Base-by-base conservation (phyloP, 2,888 invertebrate genomes). In the Luperina testacea region DNA sequence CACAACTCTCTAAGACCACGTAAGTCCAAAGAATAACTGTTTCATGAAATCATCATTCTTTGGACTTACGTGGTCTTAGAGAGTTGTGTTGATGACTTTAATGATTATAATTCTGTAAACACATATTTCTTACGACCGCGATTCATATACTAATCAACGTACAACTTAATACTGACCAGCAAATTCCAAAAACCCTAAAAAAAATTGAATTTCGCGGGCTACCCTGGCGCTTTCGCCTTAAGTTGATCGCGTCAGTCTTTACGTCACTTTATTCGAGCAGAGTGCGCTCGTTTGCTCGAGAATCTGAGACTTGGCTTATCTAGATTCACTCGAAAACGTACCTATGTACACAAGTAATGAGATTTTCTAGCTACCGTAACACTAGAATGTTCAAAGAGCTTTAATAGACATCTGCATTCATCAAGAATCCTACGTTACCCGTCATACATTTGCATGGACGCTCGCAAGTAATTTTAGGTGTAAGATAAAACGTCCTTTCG, bases 211-310 rank as follows among this genome's bases (percentile, higher is more conserved):
- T n/a, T n/a, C n/a, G n/a, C n/a, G n/a, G n/a, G n/a, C n/a, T n/a
- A n/a, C n/a, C n/a, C n/a, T n/a, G n/a, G n/a, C n/a, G n/a, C 90
- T 91, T 91, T 91, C 89, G 90, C 89, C 90, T 90, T 89, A 92
- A 91, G 88, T 91, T 92, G 87, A 90, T 88, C 90, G 86, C 82
- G 85, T 83, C 89, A 88, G 88, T 89, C 87, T 90, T 89, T 91
- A 87, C 83, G 86, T 88, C 90, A 89, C 89, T 91, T 90, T 89
- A 90, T 89, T 88, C 88, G 78, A 90, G 85, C 88, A 89, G 88
- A 88, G 83, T 85, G 83, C 88, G 89, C 90, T 88, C 89, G 87
- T 90, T 91, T 84, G 85, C 84, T 89, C 86, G 88, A 90, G 89
- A 90, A 90, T 91, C 89, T 85, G 87, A 88, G 88, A 67, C 85